These are phyloP conservation scores for Polydrusus pterygomalis DNA, from an alignment of 2,888 invertebrate genomes.

Conservation along the genomic window DNA sequence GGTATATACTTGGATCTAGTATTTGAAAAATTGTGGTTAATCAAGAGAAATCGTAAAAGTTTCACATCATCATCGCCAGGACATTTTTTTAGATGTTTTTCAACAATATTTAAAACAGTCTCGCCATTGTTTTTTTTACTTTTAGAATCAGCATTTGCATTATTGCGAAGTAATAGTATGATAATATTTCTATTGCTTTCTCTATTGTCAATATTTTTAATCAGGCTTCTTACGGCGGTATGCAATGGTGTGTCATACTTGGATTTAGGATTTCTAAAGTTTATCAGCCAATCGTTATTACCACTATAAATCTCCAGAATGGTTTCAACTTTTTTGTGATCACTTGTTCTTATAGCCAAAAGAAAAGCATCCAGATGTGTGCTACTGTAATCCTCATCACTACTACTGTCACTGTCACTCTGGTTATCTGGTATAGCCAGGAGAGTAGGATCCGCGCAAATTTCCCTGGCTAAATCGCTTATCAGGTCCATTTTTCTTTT, in stretches of 20 bases:
- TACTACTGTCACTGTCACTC: background rate
- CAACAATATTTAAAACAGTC: background rate
- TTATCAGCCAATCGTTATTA: background rate
- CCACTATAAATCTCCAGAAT: background rate
- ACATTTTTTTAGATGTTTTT: constrained; percentile 1
- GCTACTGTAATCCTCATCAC: background rate
- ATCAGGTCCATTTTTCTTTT: background rate
- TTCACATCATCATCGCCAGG: background rate
- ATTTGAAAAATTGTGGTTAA: too few species aligned
- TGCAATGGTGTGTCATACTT: constrained; percentile 5
- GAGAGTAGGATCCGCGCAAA: too few species aligned
- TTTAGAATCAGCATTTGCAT: background rate
- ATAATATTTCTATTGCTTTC: background rate
- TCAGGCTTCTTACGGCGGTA: background rate
- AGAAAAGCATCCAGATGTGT: background rate
- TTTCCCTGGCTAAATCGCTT: background rate
- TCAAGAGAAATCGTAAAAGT: too few species aligned
- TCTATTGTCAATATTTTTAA: background rate
- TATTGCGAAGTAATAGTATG: background rate
- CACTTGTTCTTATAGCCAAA: background rate
- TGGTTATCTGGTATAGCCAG: background rate
- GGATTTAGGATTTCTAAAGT: background rate
- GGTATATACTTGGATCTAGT: too few species aligned
- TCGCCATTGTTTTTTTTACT: background rate
- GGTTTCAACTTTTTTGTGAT: background rate